Evolutionary conservation across 1,140 invertebrate species (phyloP).

Genomic region (Camponotus vicinus): DNA sequence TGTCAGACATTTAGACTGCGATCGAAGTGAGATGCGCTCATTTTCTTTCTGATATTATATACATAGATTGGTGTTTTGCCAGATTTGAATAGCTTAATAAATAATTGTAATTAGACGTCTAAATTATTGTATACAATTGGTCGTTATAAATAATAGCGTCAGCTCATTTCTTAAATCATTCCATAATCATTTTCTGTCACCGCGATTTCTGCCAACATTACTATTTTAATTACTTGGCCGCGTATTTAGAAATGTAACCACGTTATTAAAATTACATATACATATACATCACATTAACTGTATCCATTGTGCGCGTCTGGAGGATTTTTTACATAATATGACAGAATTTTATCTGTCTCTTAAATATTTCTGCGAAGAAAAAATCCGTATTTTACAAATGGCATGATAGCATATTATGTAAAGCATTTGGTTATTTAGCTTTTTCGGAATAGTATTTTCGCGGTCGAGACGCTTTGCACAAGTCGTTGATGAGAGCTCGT

Average conservation of each 20-base stretch:
- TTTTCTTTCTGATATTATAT: background rate
- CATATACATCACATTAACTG: background rate
- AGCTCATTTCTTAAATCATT: no score
- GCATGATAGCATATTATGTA: conserved; percentile 42
- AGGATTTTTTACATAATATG: no score
- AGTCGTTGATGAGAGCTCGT: conserved; percentile 49
- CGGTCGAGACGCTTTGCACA: conserved; percentile 50
- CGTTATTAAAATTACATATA: background rate
- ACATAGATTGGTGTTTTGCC: no score
- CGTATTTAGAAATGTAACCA: background rate
- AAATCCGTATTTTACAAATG: conserved; percentile 9
- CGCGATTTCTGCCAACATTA: background rate
- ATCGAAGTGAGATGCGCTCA: background rate
- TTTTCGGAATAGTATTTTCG: conserved; percentile 5
- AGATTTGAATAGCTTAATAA: background rate
- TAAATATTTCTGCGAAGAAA: conserved; percentile 7
- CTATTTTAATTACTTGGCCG: background rate
- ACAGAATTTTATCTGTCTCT: background rate
- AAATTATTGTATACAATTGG: background rate
- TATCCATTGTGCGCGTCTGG: background rate
- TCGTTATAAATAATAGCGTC: background rate
- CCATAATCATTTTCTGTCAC: no score
- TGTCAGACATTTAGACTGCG: background rate
- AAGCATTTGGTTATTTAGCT: conserved; percentile 53
- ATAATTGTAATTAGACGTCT: background rate